Percentiles rank a stretch among this genome's conserved stretches.
These are phyloP conservation scores for Equus przewalskii DNA, from an alignment of 2,113 vertebrate species.

Conservation along the genomic window DNA sequence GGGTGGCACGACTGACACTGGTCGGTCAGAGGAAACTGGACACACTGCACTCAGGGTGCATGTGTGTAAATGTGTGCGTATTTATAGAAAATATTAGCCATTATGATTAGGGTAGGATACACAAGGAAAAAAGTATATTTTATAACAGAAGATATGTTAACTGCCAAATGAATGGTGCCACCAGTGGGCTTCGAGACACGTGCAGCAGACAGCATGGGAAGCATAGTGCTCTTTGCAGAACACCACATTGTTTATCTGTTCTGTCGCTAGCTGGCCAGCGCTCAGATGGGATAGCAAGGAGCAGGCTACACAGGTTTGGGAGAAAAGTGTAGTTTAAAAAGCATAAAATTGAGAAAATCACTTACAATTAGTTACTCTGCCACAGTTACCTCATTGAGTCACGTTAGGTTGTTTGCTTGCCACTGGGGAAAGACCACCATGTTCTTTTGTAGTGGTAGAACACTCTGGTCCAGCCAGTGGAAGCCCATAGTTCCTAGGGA, in stretches of 20 bases:
- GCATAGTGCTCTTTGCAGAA: neutral
- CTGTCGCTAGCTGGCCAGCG: neutral
- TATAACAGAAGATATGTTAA: neutral
- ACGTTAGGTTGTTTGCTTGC: neutral
- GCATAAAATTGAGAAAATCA: neutral
- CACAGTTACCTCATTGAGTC: neutral
- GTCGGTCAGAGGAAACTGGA: neutral
- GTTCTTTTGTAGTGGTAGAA: neutral
- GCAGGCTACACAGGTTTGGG: neutral
- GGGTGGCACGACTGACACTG: neutral
- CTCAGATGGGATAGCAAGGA: neutral
- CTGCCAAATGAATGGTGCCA: neutral
- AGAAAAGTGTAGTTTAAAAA: neutral
- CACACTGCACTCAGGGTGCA: neutral
- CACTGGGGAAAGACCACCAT: neutral
- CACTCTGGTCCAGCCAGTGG: neutral
- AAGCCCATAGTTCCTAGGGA: neutral
- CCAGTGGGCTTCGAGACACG: accelerated
- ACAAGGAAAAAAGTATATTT: neutral
- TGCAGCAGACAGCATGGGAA: neutral
- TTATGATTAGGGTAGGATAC: neutral
- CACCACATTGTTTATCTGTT: neutral
- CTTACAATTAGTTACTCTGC: neutral
- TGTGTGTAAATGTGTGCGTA: neutral
- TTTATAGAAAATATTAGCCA: too few species aligned